These are phyloP conservation scores for Penaeus japonicus DNA, from an alignment of 1,140 invertebrate genomes.

Conservation along the genomic window DNA sequence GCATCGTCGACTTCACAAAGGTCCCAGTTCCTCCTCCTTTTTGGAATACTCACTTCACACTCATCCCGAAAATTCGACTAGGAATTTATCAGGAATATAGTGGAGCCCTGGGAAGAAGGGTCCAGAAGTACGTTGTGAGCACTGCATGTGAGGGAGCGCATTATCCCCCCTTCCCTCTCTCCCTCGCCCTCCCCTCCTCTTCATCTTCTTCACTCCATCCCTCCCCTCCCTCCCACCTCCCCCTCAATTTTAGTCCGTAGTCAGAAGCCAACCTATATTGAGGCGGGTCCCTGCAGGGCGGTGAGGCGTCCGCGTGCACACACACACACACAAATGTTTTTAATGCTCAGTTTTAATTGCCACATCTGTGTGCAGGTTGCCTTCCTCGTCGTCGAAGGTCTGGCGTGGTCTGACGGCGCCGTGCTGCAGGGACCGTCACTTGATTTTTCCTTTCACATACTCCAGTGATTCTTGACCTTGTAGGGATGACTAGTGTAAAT, in stretches of 20 bases:
- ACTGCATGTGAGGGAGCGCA: constrained; percentile 25
- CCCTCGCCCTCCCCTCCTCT: neutral
- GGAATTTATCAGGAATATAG: neutral
- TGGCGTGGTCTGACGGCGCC: neutral
- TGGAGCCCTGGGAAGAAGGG: neutral
- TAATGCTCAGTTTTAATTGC: constrained; percentile 20
- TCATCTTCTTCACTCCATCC: neutral
- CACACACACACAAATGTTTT: constrained; percentile 3
- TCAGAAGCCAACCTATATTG: neutral
- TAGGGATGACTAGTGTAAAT: constrained; percentile 35
- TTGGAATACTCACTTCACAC: constrained; percentile 19
- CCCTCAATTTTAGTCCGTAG: neutral
- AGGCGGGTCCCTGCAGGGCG: neutral
- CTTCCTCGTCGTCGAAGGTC: neutral
- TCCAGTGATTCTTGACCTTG: constrained; percentile 26
- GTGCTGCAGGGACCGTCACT: neutral
- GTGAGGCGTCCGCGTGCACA: neutral
- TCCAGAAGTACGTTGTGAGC: constrained; percentile 15
- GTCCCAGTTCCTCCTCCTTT: constrained; percentile 11
- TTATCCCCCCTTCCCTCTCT: neutral
- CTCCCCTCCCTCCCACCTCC: neutral
- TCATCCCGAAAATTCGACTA: constrained; percentile 15
- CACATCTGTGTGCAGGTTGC: neutral
- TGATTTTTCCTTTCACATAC: constrained; percentile 17
- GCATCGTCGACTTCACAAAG: constrained; percentile 31